A percentile compares a stretch with the other conserved stretches of the same genome.
phyloP scores from a whole-genome alignment of 2,888 invertebrate species.

The Agrotis puta region DNA sequence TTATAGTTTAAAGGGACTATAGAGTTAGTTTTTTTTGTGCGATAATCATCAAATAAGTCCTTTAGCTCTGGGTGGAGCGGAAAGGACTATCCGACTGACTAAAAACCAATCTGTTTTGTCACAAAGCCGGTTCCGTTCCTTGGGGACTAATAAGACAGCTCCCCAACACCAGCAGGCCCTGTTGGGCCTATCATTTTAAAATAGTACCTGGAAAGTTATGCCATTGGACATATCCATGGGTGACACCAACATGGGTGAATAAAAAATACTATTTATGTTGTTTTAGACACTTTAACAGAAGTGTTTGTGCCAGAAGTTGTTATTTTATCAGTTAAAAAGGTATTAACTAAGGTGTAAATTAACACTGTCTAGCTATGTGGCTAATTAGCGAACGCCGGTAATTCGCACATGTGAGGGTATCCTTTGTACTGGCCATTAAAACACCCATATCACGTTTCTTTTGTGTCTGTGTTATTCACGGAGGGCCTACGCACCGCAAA shows the following conservation, averaged over 20 bases:
- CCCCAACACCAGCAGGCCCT: too few relatives aligned
- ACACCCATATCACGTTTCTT: constrained; percentile 86
- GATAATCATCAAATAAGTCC: too few relatives aligned
- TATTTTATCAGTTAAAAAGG: background rate
- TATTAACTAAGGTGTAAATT: constrained; percentile 16
- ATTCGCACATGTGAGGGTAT: constrained; percentile 77
- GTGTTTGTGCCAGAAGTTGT: background rate
- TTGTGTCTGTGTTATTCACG: constrained; percentile 76
- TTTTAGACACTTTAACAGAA: background rate
- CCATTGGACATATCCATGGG: too few relatives aligned
- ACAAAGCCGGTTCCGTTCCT: too few relatives aligned
- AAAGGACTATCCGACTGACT: too few relatives aligned
- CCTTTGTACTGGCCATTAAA: constrained; percentile 83
- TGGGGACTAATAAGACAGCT: too few relatives aligned
- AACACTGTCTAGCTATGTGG: constrained; percentile 61
- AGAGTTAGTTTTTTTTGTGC: too few relatives aligned
- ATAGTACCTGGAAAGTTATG: too few relatives aligned
- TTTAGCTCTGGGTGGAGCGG: too few relatives aligned
- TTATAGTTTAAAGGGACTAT: background rate
- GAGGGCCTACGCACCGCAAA: constrained; percentile 74
- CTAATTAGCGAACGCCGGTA: constrained; percentile 79
- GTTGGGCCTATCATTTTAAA: too few relatives aligned
- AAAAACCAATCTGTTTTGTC: too few relatives aligned
- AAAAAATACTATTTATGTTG: background rate
- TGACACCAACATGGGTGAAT: too few relatives aligned